Percentiles rank a stretch among this genome's conserved stretches.
These are phyloP conservation scores for Mythimna loreyi DNA, from an alignment of 2,888 invertebrate genomes.

Conservation along the genomic window DNA sequence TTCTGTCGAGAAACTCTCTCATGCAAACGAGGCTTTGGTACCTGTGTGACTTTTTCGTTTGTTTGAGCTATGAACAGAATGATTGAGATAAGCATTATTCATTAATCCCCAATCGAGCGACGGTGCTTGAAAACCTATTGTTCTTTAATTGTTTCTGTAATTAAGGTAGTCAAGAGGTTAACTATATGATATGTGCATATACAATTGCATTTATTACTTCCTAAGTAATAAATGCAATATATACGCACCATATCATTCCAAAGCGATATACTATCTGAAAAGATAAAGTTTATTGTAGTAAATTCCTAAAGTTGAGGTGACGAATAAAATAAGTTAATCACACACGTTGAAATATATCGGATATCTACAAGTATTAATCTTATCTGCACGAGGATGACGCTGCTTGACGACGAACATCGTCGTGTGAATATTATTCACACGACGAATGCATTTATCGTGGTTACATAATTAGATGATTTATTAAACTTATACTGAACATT, in stretches of 20 bases:
- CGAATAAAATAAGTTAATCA: neutral
- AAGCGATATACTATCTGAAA: slow-evolving; percentile 3
- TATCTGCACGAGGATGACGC: slow-evolving; percentile 13
- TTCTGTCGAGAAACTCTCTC: neutral
- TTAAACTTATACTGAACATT: too few relatives aligned
- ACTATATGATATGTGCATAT: slow-evolving; percentile 1
- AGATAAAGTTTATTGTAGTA: slow-evolving; percentile 2
- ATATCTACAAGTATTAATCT: slow-evolving; percentile 10
- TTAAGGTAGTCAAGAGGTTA: too few relatives aligned
- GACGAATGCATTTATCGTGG: too few relatives aligned
- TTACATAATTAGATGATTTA: neutral
- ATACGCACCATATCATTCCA: too few relatives aligned
- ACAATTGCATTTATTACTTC: neutral
- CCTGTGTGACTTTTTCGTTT: neutral
- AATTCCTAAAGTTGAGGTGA: neutral
- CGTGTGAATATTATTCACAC: too few relatives aligned
- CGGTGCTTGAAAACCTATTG: too few relatives aligned
- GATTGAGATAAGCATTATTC: neutral
- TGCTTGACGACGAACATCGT: neutral
- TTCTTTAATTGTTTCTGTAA: too few relatives aligned
- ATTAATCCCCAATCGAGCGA: too few relatives aligned
- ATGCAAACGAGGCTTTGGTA: neutral
- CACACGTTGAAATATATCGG: slow-evolving; percentile 4
- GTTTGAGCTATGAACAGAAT: neutral
- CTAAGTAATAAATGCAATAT: too few relatives aligned